phyloP scores from a whole-genome alignment of 2,888 invertebrate species.

The Spisula subtruncata region DNA sequence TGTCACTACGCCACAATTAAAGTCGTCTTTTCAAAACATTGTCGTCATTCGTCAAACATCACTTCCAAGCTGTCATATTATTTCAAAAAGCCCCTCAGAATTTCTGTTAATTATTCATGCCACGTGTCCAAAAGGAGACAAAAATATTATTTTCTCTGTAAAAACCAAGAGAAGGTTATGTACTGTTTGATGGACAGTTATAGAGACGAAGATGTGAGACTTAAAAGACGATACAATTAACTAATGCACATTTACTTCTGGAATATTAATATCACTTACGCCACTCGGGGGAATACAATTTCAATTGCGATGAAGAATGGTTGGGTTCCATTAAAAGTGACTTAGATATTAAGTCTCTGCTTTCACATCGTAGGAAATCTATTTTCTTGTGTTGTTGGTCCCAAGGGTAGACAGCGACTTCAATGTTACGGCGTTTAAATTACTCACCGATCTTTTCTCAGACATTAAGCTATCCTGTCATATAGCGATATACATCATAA shows the following conservation, averaged over 20 bases:
- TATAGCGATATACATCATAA: constrained; percentile 43
- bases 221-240: constrained; percentile 79
- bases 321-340: constrained; percentile 68
- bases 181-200: constrained; percentile 59
- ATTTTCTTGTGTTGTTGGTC: constrained; percentile 68
- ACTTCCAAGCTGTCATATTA: constrained; percentile 65
- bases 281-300: constrained; percentile 74
- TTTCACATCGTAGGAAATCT: constrained; percentile 63
- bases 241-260: constrained; percentile 81
- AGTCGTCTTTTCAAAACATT: constrained; percentile 64
- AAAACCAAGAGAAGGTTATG: constrained; percentile 50
- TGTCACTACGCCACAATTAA: constrained; percentile 49
- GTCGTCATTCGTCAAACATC: constrained; percentile 66
- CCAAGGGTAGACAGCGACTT: constrained; percentile 42
- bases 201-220: constrained; percentile 55
- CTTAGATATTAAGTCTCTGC: constrained; percentile 64
- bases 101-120: constrained; percentile 60
- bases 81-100: constrained; percentile 53
- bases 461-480: constrained; percentile 66
- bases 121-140: constrained; percentile 48
- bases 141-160: constrained; percentile 34
- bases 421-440: constrained; percentile 62
- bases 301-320: constrained; percentile 76
- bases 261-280: constrained; percentile 81
- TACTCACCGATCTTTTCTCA: constrained; percentile 71